These are phyloP conservation scores for Diloba caeruleocephala DNA, from an alignment of 2,888 invertebrate species.

Conservation along the genomic window DNA sequence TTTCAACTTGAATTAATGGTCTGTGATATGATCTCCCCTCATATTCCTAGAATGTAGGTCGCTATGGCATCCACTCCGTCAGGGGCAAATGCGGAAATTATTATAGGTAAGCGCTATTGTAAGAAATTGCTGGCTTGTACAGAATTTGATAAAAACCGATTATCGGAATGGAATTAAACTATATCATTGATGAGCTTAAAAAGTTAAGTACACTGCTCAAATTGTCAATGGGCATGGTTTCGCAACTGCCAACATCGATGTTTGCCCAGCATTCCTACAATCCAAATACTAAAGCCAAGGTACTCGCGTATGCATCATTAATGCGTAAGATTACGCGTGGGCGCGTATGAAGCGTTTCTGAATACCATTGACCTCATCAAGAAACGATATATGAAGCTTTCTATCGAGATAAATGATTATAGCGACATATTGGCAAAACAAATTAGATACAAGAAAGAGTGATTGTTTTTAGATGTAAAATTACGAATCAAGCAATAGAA, in stretches of 20 bases:
- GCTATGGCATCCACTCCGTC: neutral
- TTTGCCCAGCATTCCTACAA: neutral
- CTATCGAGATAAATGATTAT: conserved; percentile 40
- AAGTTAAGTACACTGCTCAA: no score
- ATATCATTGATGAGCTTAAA: no score
- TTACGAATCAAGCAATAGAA: neutral
- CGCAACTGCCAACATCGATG: neutral
- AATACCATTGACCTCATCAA: conserved; percentile 54
- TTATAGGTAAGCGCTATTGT: no score
- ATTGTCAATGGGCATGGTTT: neutral
- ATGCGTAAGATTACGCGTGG: conserved; percentile 38
- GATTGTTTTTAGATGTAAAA: conserved; percentile 27
- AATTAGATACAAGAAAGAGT: conserved; percentile 30
- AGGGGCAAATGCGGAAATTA: neutral
- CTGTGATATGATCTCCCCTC: conserved; percentile 27
- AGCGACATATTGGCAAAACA: conserved; percentile 33
- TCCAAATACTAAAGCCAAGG: conserved; percentile 2
- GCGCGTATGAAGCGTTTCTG: conserved; percentile 48
- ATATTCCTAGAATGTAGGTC: conserved; percentile 24
- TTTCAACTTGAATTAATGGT: conserved; percentile 27
- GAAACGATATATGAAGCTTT: conserved; percentile 39
- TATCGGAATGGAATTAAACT: no score
- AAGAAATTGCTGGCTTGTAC: no score
- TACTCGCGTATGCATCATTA: conserved; percentile 38
- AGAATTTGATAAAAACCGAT: no score